phyloP scores from a whole-genome alignment of 2,797 vertebrate genomes.

The Acipenser oxyrinchus region DNA sequence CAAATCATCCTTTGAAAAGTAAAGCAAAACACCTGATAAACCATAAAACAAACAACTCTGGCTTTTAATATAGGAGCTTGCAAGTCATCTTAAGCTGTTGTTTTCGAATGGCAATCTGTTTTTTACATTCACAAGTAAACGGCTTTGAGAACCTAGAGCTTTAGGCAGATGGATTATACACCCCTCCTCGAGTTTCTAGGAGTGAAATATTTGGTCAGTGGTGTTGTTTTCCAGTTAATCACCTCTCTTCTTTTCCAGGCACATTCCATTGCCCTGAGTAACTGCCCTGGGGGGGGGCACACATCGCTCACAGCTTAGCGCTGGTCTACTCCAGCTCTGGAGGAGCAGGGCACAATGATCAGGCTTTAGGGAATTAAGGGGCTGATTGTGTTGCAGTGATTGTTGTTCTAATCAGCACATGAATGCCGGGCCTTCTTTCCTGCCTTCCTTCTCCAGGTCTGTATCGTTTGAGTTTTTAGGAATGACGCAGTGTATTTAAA shows the following conservation, averaged over 20 bases:
- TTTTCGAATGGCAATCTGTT: too few relatives aligned
- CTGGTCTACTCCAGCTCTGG: slow-evolving; percentile 40
- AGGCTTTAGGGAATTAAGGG: slow-evolving; percentile 33
- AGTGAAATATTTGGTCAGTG: not conserved
- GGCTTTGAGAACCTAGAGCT: too few relatives aligned
- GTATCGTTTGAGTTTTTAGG: slow-evolving; percentile 36
- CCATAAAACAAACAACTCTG: too few relatives aligned
- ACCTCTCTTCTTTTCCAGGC: slow-evolving; percentile 45
- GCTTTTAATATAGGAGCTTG: too few relatives aligned
- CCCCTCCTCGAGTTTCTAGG: too few relatives aligned
- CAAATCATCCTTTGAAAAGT: too few relatives aligned
- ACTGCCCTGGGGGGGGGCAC: slow-evolving; percentile 44
- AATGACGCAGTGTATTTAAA: slow-evolving; percentile 49
- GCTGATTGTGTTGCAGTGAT: not conserved
- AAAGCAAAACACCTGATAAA: too few relatives aligned
- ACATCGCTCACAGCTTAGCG: slow-evolving; percentile 52
- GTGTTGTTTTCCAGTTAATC: slow-evolving; percentile 17
- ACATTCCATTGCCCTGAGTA: slow-evolving; percentile 57
- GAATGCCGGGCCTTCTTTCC: slow-evolving; percentile 46
- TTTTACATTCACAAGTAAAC: too few relatives aligned
- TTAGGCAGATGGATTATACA: too few relatives aligned
- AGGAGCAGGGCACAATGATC: slow-evolving; percentile 49
- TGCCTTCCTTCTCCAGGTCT: slow-evolving; percentile 49
- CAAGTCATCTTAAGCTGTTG: too few relatives aligned
- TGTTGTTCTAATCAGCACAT: not conserved